phyloP scores from a whole-genome alignment of 2,797 vertebrate species.

The Hippoglossus hippoglossus region DNA sequence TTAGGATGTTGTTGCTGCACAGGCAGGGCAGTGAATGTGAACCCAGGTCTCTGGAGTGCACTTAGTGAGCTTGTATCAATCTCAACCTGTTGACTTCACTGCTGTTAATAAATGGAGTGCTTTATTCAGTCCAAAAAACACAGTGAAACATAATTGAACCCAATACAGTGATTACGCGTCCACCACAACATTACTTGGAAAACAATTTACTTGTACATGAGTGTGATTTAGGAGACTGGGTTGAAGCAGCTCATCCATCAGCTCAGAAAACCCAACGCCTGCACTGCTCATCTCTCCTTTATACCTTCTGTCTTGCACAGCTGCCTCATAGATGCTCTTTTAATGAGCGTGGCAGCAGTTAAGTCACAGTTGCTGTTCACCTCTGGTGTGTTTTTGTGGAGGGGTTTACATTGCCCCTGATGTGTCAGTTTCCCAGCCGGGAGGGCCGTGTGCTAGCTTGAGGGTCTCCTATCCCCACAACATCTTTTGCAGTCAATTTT shows the following conservation, averaged over 20 bases:
- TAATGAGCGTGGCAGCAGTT: background rate
- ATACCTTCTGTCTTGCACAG: background rate
- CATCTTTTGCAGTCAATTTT: slow-evolving; percentile 2
- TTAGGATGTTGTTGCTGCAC: too few species aligned
- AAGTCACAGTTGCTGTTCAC: background rate
- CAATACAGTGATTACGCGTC: too few species aligned
- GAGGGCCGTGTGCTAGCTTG: background rate
- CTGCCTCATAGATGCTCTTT: background rate
- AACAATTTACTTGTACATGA: too few species aligned
- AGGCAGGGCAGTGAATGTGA: too few species aligned
- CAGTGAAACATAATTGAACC: too few species aligned
- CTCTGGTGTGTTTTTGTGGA: background rate
- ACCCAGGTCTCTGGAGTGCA: too few species aligned
- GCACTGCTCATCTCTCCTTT: background rate
- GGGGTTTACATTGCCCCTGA: background rate
- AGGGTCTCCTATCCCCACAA: background rate
- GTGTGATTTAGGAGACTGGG: background rate
- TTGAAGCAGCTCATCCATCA: background rate
- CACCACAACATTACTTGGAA: too few species aligned
- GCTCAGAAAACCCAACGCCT: background rate
- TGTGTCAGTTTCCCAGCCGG: background rate
- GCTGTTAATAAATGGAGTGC: too few species aligned
- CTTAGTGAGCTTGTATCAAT: too few species aligned
- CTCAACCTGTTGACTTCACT: too few species aligned
- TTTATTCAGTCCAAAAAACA: too few species aligned